Evolutionary conservation across 2,888 invertebrate species (phyloP).

Genomic region (Nymphalis c-album): DNA sequence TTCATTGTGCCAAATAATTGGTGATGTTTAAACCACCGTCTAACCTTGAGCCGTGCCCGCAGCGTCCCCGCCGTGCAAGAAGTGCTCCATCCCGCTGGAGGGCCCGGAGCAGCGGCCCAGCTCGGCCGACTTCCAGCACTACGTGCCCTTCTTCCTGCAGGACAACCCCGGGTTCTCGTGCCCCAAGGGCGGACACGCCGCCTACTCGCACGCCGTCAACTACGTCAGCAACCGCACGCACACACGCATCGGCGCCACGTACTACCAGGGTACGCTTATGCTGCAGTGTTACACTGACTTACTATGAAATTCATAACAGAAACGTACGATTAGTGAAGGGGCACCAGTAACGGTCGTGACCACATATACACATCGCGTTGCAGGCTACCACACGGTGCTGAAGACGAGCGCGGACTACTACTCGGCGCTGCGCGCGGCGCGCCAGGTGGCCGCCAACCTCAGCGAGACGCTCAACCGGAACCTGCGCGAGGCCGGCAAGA

Average conservation of each 20-base stretch:
- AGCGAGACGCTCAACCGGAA: conserved; percentile 87
- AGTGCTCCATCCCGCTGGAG: conserved; percentile 77
- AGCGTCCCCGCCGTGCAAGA: conserved; percentile 52
- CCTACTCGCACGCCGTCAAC: conserved; percentile 88
- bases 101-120: conserved; percentile 82
- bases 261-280: conserved; percentile 83
- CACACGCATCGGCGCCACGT: conserved; percentile 87
- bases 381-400: conserved; percentile 95
- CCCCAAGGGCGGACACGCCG: conserved; percentile 92
- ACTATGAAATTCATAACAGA: too few relatives aligned
- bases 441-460: conserved; percentile 90
- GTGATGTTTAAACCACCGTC: too few relatives aligned
- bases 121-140: conserved; percentile 84
- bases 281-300: neutral
- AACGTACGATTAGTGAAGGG: too few relatives aligned
- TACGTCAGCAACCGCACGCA: conserved; percentile 67
- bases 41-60: neutral
- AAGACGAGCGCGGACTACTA: conserved; percentile 95
- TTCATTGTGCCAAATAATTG: too few relatives aligned
- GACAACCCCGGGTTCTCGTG: conserved; percentile 89
- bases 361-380: too few relatives aligned
- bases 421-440: conserved; percentile 90
- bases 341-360: too few relatives aligned
- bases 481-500: conserved; percentile 70
- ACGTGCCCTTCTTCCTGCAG: conserved; percentile 89